Evolutionary conservation across 2,113 vertebrate genomes (phyloP).

Genomic region (Phyllostomus discolor): DNA sequence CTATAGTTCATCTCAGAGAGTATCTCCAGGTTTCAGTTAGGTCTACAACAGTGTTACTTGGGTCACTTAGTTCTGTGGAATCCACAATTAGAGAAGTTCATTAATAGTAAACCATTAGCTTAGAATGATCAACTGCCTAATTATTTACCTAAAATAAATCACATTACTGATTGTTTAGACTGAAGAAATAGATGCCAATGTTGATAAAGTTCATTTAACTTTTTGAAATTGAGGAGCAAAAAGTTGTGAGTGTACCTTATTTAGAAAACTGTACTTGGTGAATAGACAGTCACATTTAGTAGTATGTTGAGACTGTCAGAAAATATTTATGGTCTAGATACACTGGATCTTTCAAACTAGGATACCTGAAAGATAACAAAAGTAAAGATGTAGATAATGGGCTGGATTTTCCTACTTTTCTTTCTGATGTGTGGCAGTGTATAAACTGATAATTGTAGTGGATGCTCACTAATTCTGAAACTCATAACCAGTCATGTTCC

Average conservation of each 20-base stretch:
- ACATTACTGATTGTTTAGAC: neutral
- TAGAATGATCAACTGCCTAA: constrained; percentile 17
- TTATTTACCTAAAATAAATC: constrained; percentile 27
- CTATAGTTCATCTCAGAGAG: constrained; percentile 5
- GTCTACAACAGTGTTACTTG: neutral
- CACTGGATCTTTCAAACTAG: neutral
- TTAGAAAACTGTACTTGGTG: neutral
- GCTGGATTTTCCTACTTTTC: neutral
- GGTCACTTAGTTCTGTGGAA: constrained; percentile 34
- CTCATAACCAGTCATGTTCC: neutral
- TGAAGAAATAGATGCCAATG: constrained; percentile 5
- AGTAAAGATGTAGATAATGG: neutral
- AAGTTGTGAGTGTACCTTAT: constrained; percentile 12
- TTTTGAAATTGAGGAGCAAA: constrained; percentile 22
- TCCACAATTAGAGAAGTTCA: constrained; percentile 32
- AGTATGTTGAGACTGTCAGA: neutral
- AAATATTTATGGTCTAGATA: neutral
- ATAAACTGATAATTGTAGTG: neutral
- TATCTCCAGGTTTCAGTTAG: constrained; percentile 34
- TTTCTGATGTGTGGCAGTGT: neutral
- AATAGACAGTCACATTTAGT: constrained; percentile 17
- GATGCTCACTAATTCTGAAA: neutral
- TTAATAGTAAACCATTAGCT: constrained; percentile 43
- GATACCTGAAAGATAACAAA: neutral
- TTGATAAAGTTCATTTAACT: constrained; percentile 48